Evolutionary conservation across 2,113 vertebrate species (phyloP).

Genomic region (Scortum barcoo): DNA sequence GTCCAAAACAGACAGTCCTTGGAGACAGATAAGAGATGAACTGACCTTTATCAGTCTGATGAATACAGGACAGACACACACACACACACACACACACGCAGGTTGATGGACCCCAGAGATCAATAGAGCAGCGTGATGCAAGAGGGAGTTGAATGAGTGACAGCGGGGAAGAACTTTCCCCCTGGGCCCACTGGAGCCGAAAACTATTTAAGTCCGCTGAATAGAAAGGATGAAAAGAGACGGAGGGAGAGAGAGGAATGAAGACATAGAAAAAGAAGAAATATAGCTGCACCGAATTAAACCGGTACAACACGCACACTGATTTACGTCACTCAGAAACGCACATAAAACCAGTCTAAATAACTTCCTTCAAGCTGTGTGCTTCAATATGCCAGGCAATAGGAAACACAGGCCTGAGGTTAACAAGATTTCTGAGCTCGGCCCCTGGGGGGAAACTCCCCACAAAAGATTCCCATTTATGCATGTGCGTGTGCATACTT

Average conservation of each 20-base stretch:
- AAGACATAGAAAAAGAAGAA: constrained; percentile 20
- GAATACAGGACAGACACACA: constrained; percentile 49
- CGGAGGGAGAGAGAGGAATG: not conserved
- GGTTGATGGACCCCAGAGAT: constrained; percentile 63
- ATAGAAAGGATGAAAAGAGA: constrained; percentile 30
- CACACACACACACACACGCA: constrained; percentile 13
- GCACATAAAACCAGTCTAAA: constrained; percentile 42
- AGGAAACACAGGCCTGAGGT: constrained; percentile 40
- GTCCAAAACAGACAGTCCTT: constrained; percentile 31
- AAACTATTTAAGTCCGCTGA: constrained; percentile 56
- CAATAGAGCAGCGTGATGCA: constrained; percentile 65
- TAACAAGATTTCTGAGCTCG: constrained; percentile 45
- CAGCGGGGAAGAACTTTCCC: constrained; percentile 55
- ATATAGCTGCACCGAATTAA: constrained; percentile 40
- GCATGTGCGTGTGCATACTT: constrained; percentile 8
- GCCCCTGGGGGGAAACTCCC: constrained; percentile 11
- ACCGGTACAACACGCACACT: not conserved
- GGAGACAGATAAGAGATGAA: constrained; percentile 47
- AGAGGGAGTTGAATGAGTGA: constrained; percentile 59
- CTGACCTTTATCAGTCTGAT: constrained; percentile 67
- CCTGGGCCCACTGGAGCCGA: constrained; percentile 45
- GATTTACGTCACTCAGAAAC: constrained; percentile 23
- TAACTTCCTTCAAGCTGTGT: constrained; percentile 34
- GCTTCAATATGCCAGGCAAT: constrained; percentile 31
- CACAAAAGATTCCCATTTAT: constrained; percentile 21